phyloP scores from a whole-genome alignment of 2,888 invertebrate genomes.

The Tineola bisselliella region DNA sequence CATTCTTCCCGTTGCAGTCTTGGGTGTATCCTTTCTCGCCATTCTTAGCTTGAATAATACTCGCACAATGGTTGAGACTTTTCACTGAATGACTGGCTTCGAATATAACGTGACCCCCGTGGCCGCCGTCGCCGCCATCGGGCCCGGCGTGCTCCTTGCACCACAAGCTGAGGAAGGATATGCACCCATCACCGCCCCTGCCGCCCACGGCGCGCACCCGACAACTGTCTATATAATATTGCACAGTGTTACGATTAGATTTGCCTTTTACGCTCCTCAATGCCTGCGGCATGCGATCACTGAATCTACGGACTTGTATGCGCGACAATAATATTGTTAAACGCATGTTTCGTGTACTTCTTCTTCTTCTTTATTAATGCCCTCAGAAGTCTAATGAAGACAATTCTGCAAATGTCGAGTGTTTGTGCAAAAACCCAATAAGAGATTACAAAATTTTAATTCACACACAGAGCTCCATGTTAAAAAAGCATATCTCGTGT shows the following conservation, averaged over 20 bases:
- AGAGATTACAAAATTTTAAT: too few species aligned
- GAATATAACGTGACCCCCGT: constrained; percentile 94
- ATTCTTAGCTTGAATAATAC: constrained; percentile 67
- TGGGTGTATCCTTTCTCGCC: constrained; percentile 78
- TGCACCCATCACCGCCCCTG: constrained; percentile 89
- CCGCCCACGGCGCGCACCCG: constrained; percentile 79
- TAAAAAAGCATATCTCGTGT: too few species aligned
- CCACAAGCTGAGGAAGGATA: constrained; percentile 85
- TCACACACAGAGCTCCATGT: too few species aligned
- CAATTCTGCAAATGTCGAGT: too few species aligned
- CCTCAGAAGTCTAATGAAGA: too few species aligned
- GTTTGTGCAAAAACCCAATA: too few species aligned
- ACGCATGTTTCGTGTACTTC: not conserved
- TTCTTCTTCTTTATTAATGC: too few species aligned
- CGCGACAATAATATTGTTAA: not conserved
- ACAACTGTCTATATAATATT: constrained; percentile 78
- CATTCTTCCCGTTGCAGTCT: constrained; percentile 86
- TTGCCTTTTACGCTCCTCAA: constrained; percentile 50
- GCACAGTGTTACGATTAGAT: constrained; percentile 44
- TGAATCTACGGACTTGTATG: not conserved
- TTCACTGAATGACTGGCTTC: constrained; percentile 73
- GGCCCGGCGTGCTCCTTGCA: constrained; percentile 92
- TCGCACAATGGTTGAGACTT: constrained; percentile 74
- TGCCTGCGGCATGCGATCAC: constrained; percentile 31
- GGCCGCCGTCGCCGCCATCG: constrained; percentile 96